Conservation (phyloP, 64 coral and sea anemone species). For the Astreopora myriophthalma region DNA sequence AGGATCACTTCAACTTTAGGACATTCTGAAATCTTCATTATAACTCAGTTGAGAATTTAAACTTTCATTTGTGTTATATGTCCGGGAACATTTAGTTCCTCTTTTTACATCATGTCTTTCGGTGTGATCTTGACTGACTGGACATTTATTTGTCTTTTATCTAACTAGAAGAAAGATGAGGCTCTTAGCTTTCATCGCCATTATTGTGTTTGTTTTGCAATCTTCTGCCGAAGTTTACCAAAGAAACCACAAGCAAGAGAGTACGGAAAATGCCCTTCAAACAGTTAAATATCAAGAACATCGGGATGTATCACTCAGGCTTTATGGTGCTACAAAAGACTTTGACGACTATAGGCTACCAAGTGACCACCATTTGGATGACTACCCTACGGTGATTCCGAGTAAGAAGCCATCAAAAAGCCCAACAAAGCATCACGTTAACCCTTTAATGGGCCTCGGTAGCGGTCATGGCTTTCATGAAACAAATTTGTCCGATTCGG, state of each 20-base stretch:
- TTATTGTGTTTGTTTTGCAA: background rate
- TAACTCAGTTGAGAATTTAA: background rate
- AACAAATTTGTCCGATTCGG: background rate
- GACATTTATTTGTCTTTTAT: background rate
- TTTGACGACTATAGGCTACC: background rate
- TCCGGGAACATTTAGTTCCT: background rate
- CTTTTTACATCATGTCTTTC: background rate
- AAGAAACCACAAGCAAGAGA: background rate
- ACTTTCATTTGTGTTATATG: background rate
- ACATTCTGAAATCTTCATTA: background rate
- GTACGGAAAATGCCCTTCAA: background rate
- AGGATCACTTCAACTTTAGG: background rate
- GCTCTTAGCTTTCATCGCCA: background rate
- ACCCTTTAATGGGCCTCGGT: background rate
- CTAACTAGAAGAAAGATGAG: background rate
- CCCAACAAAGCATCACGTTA: background rate
- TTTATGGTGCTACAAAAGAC: constrained; percentile 24
- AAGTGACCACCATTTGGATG: background rate
- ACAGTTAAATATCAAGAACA: constrained; percentile 26
- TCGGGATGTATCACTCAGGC: background rate
- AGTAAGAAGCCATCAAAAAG: background rate
- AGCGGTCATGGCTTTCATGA: background rate
- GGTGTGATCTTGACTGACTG: background rate
- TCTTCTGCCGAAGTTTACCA: background rate
- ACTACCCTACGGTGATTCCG: background rate